These are phyloP conservation scores for Caenorhabditis sulstoni DNA, from an alignment of 2,888 invertebrate species.

Conservation along the genomic window DNA sequence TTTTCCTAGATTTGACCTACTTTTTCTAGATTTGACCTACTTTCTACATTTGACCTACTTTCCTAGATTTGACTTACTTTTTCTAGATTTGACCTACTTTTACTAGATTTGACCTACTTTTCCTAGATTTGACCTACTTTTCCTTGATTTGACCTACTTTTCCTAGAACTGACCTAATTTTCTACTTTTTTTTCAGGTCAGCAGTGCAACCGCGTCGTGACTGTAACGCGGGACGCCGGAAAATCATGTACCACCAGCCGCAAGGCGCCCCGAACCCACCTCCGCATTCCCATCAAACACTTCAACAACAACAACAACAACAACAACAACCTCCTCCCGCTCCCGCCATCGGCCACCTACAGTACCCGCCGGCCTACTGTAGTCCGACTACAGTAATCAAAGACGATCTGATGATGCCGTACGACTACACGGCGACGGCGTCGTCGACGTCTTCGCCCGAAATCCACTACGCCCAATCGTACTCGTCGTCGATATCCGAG, in stretches of 20 bases:
- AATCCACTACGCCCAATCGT: conserved; percentile 59
- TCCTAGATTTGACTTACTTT: too few relatives aligned
- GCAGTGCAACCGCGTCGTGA: conserved; percentile 72
- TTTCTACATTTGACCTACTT: too few relatives aligned
- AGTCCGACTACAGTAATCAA: conserved; percentile 12
- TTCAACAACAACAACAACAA: too few relatives aligned
- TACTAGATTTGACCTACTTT: too few relatives aligned
- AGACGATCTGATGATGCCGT: background rate
- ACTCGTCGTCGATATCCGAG: conserved; percentile 62
- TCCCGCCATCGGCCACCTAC: background rate
- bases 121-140: background rate
- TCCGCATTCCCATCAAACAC: too few relatives aligned
- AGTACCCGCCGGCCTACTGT: conserved; percentile 3
- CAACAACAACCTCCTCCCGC: background rate
- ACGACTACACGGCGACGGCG: background rate
- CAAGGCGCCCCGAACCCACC: too few relatives aligned
- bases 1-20: too few relatives aligned
- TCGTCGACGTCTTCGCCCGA: conserved; percentile 20
- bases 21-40: too few relatives aligned
- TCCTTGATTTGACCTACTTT: too few relatives aligned
- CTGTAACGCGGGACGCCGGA: conserved; percentile 68
- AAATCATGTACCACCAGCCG: conserved; percentile 59
- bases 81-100: too few relatives aligned
- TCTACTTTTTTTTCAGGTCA: conserved; percentile 26
- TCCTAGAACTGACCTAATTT: background rate